Conservation (phyloP, 2,797 vertebrate species). For the Melanotaenia trifasciata region DNA sequence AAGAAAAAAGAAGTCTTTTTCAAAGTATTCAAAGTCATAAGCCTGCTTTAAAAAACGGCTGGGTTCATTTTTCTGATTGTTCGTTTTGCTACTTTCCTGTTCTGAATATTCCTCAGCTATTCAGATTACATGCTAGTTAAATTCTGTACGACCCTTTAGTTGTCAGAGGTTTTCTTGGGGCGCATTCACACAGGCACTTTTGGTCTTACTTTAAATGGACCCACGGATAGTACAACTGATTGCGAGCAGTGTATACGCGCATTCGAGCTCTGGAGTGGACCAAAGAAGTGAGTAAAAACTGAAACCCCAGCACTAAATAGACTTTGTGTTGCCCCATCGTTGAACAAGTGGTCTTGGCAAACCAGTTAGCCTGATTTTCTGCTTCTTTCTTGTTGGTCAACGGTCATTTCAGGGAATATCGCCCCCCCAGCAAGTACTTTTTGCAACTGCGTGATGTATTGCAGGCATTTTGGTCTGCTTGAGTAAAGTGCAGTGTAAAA, state of each 20-base stretch:
- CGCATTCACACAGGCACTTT: not conserved
- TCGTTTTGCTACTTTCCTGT: slow-evolving; percentile 13
- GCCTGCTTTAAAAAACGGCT: slow-evolving; percentile 9
- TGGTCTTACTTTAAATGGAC: not conserved
- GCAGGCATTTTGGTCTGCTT: not conserved
- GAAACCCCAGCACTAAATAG: not conserved
- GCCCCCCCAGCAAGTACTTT: no score
- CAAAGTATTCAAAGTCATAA: not conserved
- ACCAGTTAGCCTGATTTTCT: not conserved
- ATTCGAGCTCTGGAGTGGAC: no score
- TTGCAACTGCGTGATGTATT: not conserved
- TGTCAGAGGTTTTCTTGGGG: slow-evolving; percentile 10
- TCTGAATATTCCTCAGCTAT: not conserved
- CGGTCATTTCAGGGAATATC: not conserved
- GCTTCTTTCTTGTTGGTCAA: no score
- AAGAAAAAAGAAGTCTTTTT: slow-evolving; percentile 61
- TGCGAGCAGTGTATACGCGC: not conserved
- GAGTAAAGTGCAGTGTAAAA: not conserved
- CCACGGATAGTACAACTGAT: not conserved
- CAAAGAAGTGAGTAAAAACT: not conserved
- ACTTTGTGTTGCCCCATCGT: no score
- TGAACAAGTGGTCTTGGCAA: not conserved
- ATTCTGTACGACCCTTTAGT: slow-evolving; percentile 3
- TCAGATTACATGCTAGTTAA: not conserved
- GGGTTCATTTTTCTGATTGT: slow-evolving; percentile 18